Percentiles rank a stretch among this genome's conserved stretches.
Evolutionary conservation across 2,888 invertebrate genomes (phyloP).

Genomic region (Cerastoderma edule): DNA sequence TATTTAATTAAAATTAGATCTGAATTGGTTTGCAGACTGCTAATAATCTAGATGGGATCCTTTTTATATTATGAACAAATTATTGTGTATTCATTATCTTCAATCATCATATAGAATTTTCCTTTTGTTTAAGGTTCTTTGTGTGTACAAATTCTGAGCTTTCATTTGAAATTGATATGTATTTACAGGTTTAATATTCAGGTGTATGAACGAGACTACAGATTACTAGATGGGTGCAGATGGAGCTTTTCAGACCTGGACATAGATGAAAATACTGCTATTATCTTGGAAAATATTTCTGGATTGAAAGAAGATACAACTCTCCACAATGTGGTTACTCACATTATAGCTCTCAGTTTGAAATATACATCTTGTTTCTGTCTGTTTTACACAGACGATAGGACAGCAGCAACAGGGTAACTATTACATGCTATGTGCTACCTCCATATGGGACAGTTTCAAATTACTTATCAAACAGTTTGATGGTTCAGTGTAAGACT

Average conservation of each 20-base stretch:
- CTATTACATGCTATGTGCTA: no score
- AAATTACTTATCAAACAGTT: no score
- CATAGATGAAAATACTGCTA: slow-evolving; percentile 67
- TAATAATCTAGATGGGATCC: no score
- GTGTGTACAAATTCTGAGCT: not conserved
- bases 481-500: no score
- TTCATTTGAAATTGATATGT: no score
- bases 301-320: slow-evolving; percentile 55
- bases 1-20: not conserved
- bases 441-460: no score
- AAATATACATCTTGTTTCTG: slow-evolving; percentile 68
- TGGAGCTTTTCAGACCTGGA: slow-evolving; percentile 66
- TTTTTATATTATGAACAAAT: no score
- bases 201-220: slow-evolving; percentile 67
- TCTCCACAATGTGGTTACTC: slow-evolving; percentile 59
- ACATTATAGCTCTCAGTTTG: slow-evolving; percentile 60
- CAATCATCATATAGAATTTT: not conserved
- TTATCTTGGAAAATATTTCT: slow-evolving; percentile 57
- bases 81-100: not conserved
- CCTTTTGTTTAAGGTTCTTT: not conserved
- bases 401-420: slow-evolving; percentile 38
- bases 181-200: slow-evolving; percentile 64
- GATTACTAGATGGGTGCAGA: slow-evolving; percentile 20
- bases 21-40: no score
- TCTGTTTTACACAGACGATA: slow-evolving; percentile 48